Evolutionary conservation across 35 echinoderm and acorn worm species (phyloP).

Genomic region (Amphiura filiformis): DNA sequence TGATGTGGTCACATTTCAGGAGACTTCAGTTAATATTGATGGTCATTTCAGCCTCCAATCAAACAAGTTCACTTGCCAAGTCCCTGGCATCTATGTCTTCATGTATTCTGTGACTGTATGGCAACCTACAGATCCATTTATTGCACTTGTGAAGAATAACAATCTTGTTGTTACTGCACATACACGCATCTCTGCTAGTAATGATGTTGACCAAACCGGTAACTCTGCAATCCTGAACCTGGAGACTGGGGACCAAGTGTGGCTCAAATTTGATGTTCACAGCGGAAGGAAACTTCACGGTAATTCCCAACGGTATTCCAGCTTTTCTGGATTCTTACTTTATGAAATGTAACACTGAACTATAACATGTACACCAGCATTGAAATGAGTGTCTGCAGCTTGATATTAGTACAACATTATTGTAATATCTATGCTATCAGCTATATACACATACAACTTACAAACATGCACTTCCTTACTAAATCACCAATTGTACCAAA

Average conservation of each 20-base stretch:
- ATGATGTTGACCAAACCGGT: background rate
- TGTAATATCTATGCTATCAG: too few relatives aligned
- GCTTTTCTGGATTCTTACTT: background rate
- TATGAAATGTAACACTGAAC: background rate
- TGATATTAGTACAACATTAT: too few relatives aligned
- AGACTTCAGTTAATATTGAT: background rate
- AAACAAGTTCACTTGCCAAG: background rate
- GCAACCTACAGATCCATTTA: background rate
- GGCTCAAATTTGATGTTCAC: background rate
- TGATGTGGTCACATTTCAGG: background rate
- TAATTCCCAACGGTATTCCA: background rate
- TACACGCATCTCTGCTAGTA: background rate
- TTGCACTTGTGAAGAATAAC: background rate
- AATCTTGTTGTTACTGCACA: background rate
- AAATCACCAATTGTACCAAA: too few relatives aligned
- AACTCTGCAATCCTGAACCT: background rate
- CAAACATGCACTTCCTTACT: too few relatives aligned
- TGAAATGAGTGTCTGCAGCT: too few relatives aligned
- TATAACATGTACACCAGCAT: too few relatives aligned
- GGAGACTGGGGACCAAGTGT: background rate
- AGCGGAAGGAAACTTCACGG: background rate
- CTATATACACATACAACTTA: too few relatives aligned
- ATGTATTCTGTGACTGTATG: background rate
- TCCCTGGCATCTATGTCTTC: background rate
- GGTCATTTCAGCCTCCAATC: background rate